These are phyloP conservation scores for Xiphophorus couchianus DNA, from an alignment of 2,113 vertebrate species.

Conservation along the genomic window DNA sequence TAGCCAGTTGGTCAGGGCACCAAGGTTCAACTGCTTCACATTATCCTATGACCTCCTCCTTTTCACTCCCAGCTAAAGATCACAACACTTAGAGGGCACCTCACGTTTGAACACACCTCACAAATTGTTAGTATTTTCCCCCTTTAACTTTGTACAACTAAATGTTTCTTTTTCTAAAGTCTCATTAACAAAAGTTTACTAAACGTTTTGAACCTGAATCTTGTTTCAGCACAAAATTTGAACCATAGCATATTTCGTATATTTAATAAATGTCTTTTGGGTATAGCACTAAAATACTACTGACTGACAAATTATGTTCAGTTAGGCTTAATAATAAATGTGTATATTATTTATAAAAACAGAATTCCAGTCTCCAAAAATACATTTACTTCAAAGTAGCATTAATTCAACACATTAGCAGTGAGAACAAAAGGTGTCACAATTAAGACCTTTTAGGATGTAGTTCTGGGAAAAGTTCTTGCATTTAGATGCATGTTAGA, in stretches of 20 bases:
- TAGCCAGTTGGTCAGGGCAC: constrained; percentile 72
- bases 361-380: too few relatives aligned
- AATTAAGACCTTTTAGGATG: too few relatives aligned
- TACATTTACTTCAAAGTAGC: too few relatives aligned
- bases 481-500: background rate
- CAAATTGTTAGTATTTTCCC: constrained; percentile 62
- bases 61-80: constrained; percentile 47
- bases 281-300: background rate
- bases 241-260: background rate
- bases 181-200: constrained; percentile 16
- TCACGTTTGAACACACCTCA: constrained; percentile 24
- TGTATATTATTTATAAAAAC: too few relatives aligned
- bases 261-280: background rate
- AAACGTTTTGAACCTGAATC: constrained; percentile 28
- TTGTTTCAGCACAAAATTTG: background rate
- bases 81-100: constrained; percentile 65
- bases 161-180: constrained; percentile 18
- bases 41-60: constrained; percentile 49
- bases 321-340: too few relatives aligned
- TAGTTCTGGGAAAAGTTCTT: background rate
- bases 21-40: constrained; percentile 54
- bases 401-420: background rate
- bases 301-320: background rate
- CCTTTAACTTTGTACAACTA: constrained; percentile 40
- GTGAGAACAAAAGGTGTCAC: background rate